phyloP scores from a whole-genome alignment of 2,888 invertebrate species.

The Drosophila gaucha region DNA sequence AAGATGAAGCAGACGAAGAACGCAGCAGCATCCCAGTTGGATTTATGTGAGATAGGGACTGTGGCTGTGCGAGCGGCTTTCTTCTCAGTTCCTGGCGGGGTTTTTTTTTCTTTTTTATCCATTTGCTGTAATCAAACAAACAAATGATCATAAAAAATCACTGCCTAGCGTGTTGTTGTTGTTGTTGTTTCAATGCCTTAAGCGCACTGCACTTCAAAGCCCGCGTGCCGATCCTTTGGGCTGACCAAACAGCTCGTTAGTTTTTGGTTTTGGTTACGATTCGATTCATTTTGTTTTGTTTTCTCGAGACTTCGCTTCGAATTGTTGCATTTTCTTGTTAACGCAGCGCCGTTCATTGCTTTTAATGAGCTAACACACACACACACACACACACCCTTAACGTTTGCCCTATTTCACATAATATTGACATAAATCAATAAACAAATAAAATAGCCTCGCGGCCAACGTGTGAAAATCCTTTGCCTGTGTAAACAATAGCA shows the following conservation, averaged over 20 bases:
- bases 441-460: conserved; percentile 51
- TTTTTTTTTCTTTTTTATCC: conserved; percentile 51
- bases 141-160: conserved; percentile 69
- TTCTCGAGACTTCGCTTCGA: conserved; percentile 28
- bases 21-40: conserved; percentile 38
- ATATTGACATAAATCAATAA: conserved; percentile 66
- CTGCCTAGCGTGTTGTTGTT: conserved; percentile 7
- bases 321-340: conserved; percentile 67
- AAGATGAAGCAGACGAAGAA: not conserved
- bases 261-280: conserved; percentile 43
- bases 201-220: conserved; percentile 66
- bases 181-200: conserved; percentile 52
- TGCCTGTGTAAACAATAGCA: conserved; percentile 61
- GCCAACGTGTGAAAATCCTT: conserved; percentile 76
- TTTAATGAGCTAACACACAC: conserved; percentile 60
- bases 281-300: conserved; percentile 38
- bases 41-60: conserved; percentile 21
- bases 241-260: conserved; percentile 63
- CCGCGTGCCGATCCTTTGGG: conserved; percentile 55
- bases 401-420: conserved; percentile 34
- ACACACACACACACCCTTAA: conserved; percentile 17
- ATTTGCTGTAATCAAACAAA: conserved; percentile 76
- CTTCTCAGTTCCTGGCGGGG: conserved; percentile 47
- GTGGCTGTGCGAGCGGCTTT: conserved; percentile 40
- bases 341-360: conserved; percentile 52